Evolutionary conservation across 2,797 vertebrate genomes (phyloP).

Genomic region (Darevskia mixta): DNA sequence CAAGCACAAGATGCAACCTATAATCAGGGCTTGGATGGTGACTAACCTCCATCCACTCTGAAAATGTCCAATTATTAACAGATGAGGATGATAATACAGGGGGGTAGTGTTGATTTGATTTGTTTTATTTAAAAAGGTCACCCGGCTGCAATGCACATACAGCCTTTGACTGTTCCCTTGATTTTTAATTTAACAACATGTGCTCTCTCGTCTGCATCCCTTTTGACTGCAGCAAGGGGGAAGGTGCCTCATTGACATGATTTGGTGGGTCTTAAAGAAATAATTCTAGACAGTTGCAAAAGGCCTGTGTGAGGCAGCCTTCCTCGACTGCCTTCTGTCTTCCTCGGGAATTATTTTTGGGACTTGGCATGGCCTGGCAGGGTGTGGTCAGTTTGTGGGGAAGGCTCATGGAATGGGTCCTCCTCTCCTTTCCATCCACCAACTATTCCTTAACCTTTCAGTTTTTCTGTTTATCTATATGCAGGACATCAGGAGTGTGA

Average conservation of each 20-base stretch:
- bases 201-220: neutral
- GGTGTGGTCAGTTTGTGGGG: neutral
- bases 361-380: neutral
- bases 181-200: neutral
- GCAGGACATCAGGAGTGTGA: neutral
- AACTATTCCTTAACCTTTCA: no score
- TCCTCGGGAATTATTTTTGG: neutral
- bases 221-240: neutral
- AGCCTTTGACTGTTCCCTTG: neutral
- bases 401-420: neutral
- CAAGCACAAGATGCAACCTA: neutral
- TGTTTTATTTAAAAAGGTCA: neutral
- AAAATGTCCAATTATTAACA: neutral
- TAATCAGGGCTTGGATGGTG: neutral
- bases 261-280: neutral
- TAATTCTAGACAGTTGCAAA: neutral
- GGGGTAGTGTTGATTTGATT: neutral
- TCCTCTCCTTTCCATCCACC: neutral
- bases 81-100: neutral
- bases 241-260: neutral
- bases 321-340: no score
- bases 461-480: neutral
- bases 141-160: rapidly evolving
- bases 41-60: no score
- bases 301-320: neutral